A percentile compares a stretch with the other conserved stretches of the same genome.
Evolutionary conservation across 1,140 invertebrate genomes (phyloP).

Genomic region (Pseudomyrmex sp.): DNA sequence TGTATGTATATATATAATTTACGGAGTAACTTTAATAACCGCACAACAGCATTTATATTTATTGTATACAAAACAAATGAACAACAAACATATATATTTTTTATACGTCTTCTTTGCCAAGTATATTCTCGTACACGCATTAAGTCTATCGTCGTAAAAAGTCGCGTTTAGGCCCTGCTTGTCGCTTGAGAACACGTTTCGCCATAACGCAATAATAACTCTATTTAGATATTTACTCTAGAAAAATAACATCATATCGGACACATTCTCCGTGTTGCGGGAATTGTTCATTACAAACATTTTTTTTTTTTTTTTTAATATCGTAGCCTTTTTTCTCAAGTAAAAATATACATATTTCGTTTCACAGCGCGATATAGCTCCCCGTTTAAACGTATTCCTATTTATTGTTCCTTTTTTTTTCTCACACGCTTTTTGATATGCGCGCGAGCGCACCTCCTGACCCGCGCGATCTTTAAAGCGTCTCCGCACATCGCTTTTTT

Average conservation of each 20-base stretch:
- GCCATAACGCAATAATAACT: constrained; percentile 70
- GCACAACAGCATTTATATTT: constrained; percentile 6
- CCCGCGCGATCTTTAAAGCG: constrained; percentile 35
- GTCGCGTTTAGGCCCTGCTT: constrained; percentile 57
- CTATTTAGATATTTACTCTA: constrained; percentile 78
- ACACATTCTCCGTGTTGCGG: constrained; percentile 56
- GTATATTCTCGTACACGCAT: constrained; percentile 29
- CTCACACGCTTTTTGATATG: constrained; percentile 34
- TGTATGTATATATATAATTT: constrained; percentile 13
- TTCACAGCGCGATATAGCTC: constrained; percentile 71
- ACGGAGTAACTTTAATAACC: constrained; percentile 40
- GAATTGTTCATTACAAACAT: constrained; percentile 77
- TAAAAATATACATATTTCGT: constrained; percentile 83
- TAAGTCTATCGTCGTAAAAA: constrained; percentile 59
- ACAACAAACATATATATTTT: constrained; percentile 21
- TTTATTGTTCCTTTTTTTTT: constrained; percentile 59
- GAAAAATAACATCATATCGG: constrained; percentile 80
- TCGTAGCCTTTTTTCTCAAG: constrained; percentile 76
- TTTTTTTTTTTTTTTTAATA: constrained; percentile 55
- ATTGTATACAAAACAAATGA: constrained; percentile 11
- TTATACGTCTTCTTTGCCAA: constrained; percentile 38
- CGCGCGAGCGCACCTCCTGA: not conserved
- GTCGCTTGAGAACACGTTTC: constrained; percentile 66
- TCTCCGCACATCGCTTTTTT: constrained; percentile 25
- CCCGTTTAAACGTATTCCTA: constrained; percentile 40